Conservation (phyloP, 1,140 invertebrate species). For the Chrysomallon squamiferum region DNA sequence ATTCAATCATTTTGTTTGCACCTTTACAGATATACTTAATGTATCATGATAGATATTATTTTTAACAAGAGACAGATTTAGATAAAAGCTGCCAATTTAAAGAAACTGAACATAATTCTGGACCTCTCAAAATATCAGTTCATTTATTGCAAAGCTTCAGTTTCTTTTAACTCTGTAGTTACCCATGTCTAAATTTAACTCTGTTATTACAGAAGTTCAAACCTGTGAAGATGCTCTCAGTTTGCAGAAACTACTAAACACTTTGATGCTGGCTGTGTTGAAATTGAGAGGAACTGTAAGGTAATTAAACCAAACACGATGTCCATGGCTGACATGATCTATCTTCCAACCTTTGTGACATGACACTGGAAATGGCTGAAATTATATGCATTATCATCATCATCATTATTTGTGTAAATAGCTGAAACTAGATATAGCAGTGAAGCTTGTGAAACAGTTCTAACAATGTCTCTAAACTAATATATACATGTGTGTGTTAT, state of each 20-base stretch:
- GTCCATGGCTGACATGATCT: slow-evolving; percentile 32
- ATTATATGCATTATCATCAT: not conserved
- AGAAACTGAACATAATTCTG: too few species aligned
- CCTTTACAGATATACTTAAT: too few species aligned
- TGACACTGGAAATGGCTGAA: slow-evolving; percentile 51
- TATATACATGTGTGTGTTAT: not conserved
- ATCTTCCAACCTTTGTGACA: slow-evolving; percentile 51
- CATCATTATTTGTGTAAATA: not conserved
- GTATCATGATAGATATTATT: too few species aligned
- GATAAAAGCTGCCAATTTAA: too few species aligned
- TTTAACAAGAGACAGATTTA: too few species aligned
- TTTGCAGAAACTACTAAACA: slow-evolving; percentile 39
- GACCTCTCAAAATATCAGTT: too few species aligned
- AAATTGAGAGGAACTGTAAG: slow-evolving; percentile 27
- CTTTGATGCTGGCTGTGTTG: slow-evolving; percentile 29
- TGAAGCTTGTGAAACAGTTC: not conserved
- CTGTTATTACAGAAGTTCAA: too few species aligned
- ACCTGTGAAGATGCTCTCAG: slow-evolving; percentile 49
- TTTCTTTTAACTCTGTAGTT: too few species aligned
- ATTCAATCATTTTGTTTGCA: too few species aligned
- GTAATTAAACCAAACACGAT: slow-evolving; percentile 47
- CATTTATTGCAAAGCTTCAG: too few species aligned
- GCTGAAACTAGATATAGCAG: not conserved
- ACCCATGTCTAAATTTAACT: too few species aligned
- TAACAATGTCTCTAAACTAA: not conserved